Base-by-base conservation (phyloP, 2,888 invertebrate genomes). In the Hirtodrosophila trivittata region DNA sequence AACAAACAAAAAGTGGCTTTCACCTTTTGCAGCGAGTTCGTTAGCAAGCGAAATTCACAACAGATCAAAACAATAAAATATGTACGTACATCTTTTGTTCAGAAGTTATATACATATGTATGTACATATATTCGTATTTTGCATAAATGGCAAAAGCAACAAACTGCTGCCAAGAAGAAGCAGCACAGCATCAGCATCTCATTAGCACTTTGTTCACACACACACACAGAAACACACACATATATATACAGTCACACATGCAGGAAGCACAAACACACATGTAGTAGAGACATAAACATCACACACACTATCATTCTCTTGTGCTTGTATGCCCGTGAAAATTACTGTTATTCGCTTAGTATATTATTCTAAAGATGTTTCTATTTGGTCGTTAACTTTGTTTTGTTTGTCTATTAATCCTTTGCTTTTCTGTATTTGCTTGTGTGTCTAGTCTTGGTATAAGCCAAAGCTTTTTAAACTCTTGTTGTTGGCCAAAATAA, bases 61-160 rank as follows among this genome's bases (percentile, higher is more conserved):
- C 66, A 62, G 66, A 66, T 76, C 33, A 75, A 66, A 63, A 75
- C 71, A 75, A 78, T 75, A 71, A 75, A 69, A 50, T 42, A 38
- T 67, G 63, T 65, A 45, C 65, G 75, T 59, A 64, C 72, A 68
- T 73, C 85, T 86, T 82, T 82, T 82, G 86, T 86, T 86, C 46
- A 49, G 59, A 72, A 80, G 70, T 71, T 72, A 83, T 62, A 28
- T 28, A 28, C 28, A 9, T 28, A 4, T 6, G 6, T 25, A 25
- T 5, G n/a, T 9, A 28, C 28, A n/a, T 28, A 28, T n/a, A n/a
- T 28, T 2, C 56, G 62, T 68, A 62, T 67, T 86, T 73, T 75
- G 85, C 87, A 86, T 86, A 82, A 86, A 84, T 81, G 82, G 82
- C 69, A 83, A 82, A 66, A 82, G 73, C 80, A 78, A 86, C 82